Evolutionary conservation across 37 sponge, comb jelly and placozoan genomes (phyloP), one percentile per base, ranked within the genome.

Genomic region (Aphrocallistes beatrix): DNA sequence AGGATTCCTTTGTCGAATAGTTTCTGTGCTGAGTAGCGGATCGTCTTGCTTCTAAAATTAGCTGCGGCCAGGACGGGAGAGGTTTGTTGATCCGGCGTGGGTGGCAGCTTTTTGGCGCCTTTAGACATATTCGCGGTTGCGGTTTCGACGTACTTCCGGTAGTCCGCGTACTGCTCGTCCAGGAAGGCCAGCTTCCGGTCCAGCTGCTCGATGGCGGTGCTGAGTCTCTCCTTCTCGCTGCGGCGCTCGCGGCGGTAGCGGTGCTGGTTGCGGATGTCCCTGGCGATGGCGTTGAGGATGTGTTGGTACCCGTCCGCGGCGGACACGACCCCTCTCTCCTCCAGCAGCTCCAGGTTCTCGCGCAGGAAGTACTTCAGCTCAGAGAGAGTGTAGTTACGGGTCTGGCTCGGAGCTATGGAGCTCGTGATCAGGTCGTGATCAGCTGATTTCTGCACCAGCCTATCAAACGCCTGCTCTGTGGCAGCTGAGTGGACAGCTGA

Each of bases 211-310:
- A 91, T 48, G 3, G 99, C 92, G 38, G 75, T 87, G 23, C 75
- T 87, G 36, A 98, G 90, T 19, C 90, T 81, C 1, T 51, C 83
- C 85, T 96, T 86, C 50, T 99, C 99, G 38, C 89, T 88, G 69
- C 95, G 93, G 3, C 99, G 87, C 38, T 95, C 93, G 87, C 94
- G 93, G 10, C 99, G 85, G 51, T 95, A 91, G 39, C 94, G 90
- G 85, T 94, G 97, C 85, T 94, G 94, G 82, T 96, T 96, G 0
- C 94, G 88, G 81, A 96, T 96, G 81, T 96, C 97, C 93, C 84
- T 8, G 10, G 89, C 89, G 38, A 88, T 88, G 36, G 83, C 47
- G 39, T 39, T 88, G 28, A 88, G 83, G 1, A 88, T 39, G 6
- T 81, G 51, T 37, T 85, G 86, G 83, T 85, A 88, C 36, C 82